Evolutionary conservation across 2,888 invertebrate species (phyloP), one percentile per base, ranked within the genome.

Genomic region (Chrysomela aeneicollis): DNA sequence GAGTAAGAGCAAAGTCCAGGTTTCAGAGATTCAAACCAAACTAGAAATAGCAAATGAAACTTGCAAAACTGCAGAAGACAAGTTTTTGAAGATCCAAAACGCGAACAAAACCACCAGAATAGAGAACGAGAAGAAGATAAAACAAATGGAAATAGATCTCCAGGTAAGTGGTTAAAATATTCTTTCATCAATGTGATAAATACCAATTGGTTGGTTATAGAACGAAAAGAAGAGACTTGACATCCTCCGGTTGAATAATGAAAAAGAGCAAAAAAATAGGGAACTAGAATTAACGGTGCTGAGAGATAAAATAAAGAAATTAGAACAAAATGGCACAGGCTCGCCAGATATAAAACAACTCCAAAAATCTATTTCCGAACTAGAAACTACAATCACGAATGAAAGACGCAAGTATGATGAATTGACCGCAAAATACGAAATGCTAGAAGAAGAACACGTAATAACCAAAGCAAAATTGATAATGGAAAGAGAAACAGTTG

Each of bases 401-500:
- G 91, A 91, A 78, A 88, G 87, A 69, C 89, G 90, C 69, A 91
- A 92, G 71, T 92, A 91, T 78, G 90, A 92, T 53, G 92, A 93
- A 73, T 84, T 95, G 59, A 93, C 92, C 30, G 86, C 88, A 17
- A 93, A 92, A 81, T 94, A 93, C 82, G 94, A 94, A 80, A 87
- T 91, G 66, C 82, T 95, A 37, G 92, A 92, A 78, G 94, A 94
- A 79, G 94, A 94, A 76, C 92, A 93, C 72, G 92, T 94, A 0
- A 88, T 92, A 0, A 91, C 91, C 67, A 94, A 93, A 82, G 91
- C 93, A 6, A 89, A 92, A 78, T 83, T 94, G 2, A 91, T 92
- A 3, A 90, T 90, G 61, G 93, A 95, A 79, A 95, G 93, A 77
- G 92, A 94, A 82, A 88, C 89, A 73, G 84, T 93, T 12, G 90